Conservation (phyloP, 1,140 invertebrate species). For the Hycleus cichorii region DNA sequence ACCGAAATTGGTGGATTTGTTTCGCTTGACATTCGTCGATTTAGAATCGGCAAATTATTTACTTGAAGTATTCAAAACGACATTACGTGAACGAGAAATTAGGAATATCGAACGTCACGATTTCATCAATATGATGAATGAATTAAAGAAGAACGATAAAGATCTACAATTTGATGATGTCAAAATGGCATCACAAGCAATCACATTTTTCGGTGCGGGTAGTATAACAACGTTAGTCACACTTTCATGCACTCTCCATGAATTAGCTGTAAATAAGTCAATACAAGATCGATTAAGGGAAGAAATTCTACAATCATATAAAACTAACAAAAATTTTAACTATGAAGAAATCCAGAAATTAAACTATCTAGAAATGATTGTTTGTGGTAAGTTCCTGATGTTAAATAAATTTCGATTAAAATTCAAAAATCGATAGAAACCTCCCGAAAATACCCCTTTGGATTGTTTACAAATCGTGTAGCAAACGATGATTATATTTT, state of each 20-base stretch:
- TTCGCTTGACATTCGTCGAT: slow-evolving; percentile 24
- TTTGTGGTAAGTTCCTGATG: slow-evolving; percentile 42
- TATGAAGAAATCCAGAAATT: slow-evolving; percentile 50
- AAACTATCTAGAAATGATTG: slow-evolving; percentile 48
- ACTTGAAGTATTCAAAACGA: slow-evolving; percentile 23
- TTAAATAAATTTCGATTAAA: too few relatives aligned
- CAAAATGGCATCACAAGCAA: slow-evolving; percentile 32
- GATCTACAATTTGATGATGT: slow-evolving; percentile 4
- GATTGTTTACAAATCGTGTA: slow-evolving; percentile 5
- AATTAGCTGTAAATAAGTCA: slow-evolving; percentile 52
- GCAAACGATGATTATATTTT: slow-evolving; percentile 41
- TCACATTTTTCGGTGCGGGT: slow-evolving; percentile 48
- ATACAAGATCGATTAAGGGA: slow-evolving; percentile 50
- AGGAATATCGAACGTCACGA: slow-evolving; percentile 41
- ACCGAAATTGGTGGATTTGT: slow-evolving; percentile 20
- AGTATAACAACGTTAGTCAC: slow-evolving; percentile 58
- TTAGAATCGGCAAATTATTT: slow-evolving; percentile 24
- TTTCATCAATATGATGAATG: slow-evolving; percentile 48
- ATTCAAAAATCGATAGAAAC: slow-evolving; percentile 1
- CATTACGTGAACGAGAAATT: slow-evolving; percentile 29
- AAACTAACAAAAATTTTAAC: slow-evolving; percentile 42
- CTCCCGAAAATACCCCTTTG: slow-evolving; percentile 4
- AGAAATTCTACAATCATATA: slow-evolving; percentile 50
- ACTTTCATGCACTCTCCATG: slow-evolving; percentile 48
- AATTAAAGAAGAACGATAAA: slow-evolving; percentile 39